phyloP scores from a whole-genome alignment of 2,797 vertebrate species.

The Poecilia gillii region DNA sequence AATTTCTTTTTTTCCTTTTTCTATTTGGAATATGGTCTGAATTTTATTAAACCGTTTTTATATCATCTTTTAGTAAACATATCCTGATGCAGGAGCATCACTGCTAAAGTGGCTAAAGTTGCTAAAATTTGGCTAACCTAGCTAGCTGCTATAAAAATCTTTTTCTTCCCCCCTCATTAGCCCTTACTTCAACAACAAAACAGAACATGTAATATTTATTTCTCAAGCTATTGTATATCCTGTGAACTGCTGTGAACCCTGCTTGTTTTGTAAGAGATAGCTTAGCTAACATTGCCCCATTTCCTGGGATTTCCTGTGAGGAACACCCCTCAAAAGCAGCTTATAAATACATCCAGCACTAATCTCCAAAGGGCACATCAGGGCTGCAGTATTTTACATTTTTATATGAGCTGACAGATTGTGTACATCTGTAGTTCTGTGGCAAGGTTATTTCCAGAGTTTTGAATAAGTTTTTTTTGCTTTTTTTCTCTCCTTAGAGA shows the following conservation, averaged over 20 bases:
- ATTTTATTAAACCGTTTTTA: background rate
- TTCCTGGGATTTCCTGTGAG: background rate
- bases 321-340: conserved; percentile 6
- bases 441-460: background rate
- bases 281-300: background rate
- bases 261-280: background rate
- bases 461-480: background rate
- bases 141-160: background rate
- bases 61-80: background rate
- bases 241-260: background rate
- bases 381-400: background rate
- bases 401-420: background rate
- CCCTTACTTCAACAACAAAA: background rate
- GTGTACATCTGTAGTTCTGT: background rate
- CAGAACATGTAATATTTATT: background rate
- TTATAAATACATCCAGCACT: conserved; percentile 1
- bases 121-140: background rate
- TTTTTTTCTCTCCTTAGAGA: background rate
- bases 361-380: conserved; percentile 20
- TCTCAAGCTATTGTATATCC: background rate
- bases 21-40: background rate
- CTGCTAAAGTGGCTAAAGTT: background rate
- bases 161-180: background rate
- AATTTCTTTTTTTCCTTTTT: background rate
- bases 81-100: background rate